Conservation (phyloP, 2,113 vertebrate genomes). For the Piprites chloris region DNA sequence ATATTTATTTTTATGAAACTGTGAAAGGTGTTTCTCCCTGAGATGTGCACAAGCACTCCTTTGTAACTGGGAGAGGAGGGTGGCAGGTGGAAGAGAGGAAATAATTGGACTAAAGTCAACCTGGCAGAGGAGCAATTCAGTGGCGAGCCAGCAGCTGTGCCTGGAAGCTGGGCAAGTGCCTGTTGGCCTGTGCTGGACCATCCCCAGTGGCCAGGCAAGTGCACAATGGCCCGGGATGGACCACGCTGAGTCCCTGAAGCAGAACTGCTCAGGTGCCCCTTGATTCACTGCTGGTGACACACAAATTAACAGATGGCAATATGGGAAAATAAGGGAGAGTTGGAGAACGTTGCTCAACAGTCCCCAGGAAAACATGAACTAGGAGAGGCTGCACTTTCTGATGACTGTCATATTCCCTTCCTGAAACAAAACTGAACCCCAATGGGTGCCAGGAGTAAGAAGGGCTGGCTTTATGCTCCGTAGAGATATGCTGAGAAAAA, state of each 20-base stretch:
- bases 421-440: not conserved
- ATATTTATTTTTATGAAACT: not conserved
- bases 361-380: fast-evolving
- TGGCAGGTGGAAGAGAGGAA: not conserved
- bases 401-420: not conserved
- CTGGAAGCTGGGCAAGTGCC: not conserved
- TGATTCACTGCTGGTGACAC: not conserved
- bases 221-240: not conserved
- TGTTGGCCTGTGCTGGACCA: not conserved
- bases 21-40: constrained; percentile 18
- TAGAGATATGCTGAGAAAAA: not conserved
- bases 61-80: not conserved
- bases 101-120: not conserved
- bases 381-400: not conserved
- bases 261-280: not conserved
- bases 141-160: not conserved
- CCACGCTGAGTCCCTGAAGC: not conserved
- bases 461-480: not conserved
- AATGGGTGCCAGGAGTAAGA: not conserved
- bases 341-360: not conserved
- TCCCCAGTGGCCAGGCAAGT: not conserved
- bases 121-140: not conserved
- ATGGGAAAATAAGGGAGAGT: not conserved
- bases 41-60: not conserved
- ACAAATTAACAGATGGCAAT: not conserved